Evolutionary conservation across 2,888 invertebrate genomes (phyloP).

Genomic region (Lasius fuliginosus): DNA sequence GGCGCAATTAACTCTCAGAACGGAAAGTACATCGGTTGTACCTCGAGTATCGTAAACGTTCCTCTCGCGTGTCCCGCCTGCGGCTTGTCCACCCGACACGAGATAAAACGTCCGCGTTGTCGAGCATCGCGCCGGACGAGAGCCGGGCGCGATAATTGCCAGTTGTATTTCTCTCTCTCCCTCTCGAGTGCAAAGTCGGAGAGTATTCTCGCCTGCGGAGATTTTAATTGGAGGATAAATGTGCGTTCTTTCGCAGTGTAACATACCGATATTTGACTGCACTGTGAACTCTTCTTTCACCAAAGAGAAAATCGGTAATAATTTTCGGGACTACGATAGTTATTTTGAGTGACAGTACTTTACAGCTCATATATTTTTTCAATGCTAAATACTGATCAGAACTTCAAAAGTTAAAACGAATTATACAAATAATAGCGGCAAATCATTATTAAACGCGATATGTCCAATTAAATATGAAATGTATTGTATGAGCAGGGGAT

Average conservation of each 20-base stretch:
- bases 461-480: background rate
- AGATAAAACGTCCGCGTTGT: conserved; percentile 68
- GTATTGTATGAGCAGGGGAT: background rate
- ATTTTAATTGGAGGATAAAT: conserved; percentile 51
- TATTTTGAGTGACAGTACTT: background rate
- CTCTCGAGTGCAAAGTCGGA: conserved; percentile 27
- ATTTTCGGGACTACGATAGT: background rate
- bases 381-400: background rate
- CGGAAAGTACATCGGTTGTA: conserved; percentile 38
- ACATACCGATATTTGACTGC: conserved; percentile 2
- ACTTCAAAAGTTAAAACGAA: background rate
- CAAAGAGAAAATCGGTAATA: background rate
- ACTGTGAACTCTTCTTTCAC: background rate
- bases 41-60: conserved; percentile 55
- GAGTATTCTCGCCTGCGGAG: conserved; percentile 30
- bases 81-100: conserved; percentile 56
- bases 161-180: conserved; percentile 43
- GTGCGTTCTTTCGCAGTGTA: conserved; percentile 1
- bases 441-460: background rate
- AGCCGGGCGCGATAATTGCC: conserved; percentile 53
- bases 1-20: conserved; percentile 68
- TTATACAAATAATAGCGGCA: no score
- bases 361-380: background rate
- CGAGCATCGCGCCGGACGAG: conserved; percentile 50
- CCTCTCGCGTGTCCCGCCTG: conserved; percentile 65